Conservation (phyloP, 1,140 invertebrate genomes). For the Euglossa dilemma region DNA sequence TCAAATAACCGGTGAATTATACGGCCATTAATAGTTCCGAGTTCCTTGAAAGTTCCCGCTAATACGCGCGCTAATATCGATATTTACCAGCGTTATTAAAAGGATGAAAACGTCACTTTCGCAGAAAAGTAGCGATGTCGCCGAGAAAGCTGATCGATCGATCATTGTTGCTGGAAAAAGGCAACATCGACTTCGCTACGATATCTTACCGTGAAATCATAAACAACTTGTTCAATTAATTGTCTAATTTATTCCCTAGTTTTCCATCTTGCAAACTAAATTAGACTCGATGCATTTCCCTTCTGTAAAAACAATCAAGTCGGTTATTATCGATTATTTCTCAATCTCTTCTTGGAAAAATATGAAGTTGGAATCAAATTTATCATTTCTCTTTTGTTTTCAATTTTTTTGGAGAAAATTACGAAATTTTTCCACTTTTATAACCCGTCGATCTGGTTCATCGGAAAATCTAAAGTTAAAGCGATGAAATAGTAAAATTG, state of each 20-base stretch:
- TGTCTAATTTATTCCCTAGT: background rate
- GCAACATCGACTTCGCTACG: background rate
- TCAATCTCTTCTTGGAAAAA: background rate
- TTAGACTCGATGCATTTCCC: background rate
- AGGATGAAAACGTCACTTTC: slow-evolving; percentile 13
- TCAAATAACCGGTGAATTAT: slow-evolving; percentile 33
- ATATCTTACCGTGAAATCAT: background rate
- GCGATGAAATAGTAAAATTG: too few species aligned
- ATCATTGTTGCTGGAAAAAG: background rate
- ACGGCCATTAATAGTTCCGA: slow-evolving; percentile 39
- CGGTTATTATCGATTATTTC: background rate
- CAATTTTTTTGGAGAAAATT: too few species aligned
- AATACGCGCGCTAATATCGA: slow-evolving; percentile 17
- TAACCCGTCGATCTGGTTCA: too few species aligned
- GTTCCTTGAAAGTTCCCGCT: slow-evolving; percentile 40
- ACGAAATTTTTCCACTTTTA: too few species aligned
- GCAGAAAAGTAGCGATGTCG: background rate
- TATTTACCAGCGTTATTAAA: slow-evolving; percentile 41
- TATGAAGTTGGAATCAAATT: too few species aligned
- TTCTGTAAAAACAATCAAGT: background rate
- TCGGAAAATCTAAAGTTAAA: too few species aligned
- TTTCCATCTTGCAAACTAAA: background rate
- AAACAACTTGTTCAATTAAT: background rate
- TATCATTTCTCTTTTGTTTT: too few species aligned
- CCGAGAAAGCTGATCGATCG: background rate